Evolutionary conservation across 53 echinoderm and acorn worm genomes (phyloP), one percentile per base, ranked within the genome.

Genomic region (Glandiceps talaboti): DNA sequence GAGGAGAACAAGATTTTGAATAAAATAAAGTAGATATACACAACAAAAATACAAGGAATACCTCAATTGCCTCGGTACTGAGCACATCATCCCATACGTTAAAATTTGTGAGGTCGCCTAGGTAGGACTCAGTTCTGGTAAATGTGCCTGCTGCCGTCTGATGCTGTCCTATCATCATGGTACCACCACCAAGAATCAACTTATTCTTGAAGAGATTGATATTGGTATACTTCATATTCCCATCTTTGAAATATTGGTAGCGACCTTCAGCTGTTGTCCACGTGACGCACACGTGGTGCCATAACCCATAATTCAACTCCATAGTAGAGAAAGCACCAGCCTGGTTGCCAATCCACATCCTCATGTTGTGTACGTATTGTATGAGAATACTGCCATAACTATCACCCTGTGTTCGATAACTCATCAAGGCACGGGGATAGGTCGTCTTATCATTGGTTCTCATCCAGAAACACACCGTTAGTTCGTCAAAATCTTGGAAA

Each of bases 241-340:
- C 64, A 20, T 45, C 64, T 45, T 45, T 45, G 64, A 45, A 45
- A 20, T 45, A 45, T 20, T 45, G 64, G 64, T 45, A 45, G 6
- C 64, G 64, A 45, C 64, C 64, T 20, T 45, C 64, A 20, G 20
- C 64, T 6, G 64, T 45, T 6, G 64, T 12, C 64, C 64, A 45
- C 64, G 64, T 45, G 64, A 45, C 64, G 64, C 64, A 45, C 64
- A 45, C 64, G 64, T 45, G 64, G 64, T 45, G 64, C 64, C 64
- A 45, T 20, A 45, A 20, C 64, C 64, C 64, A 20, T 45, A 45
- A 20, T 45, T 45, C 6, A 45, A 6, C 20, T 45, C 64, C 64
- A 45, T 45, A 20, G 64, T 12, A 20, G 64, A 45, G 64, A 45
- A 45, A 6, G 64, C 64, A 6, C 64, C 64, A 6, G 64, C 64